Evolutionary conservation across 2,113 vertebrate species (phyloP).

Genomic region (Colistium nudipinnis): DNA sequence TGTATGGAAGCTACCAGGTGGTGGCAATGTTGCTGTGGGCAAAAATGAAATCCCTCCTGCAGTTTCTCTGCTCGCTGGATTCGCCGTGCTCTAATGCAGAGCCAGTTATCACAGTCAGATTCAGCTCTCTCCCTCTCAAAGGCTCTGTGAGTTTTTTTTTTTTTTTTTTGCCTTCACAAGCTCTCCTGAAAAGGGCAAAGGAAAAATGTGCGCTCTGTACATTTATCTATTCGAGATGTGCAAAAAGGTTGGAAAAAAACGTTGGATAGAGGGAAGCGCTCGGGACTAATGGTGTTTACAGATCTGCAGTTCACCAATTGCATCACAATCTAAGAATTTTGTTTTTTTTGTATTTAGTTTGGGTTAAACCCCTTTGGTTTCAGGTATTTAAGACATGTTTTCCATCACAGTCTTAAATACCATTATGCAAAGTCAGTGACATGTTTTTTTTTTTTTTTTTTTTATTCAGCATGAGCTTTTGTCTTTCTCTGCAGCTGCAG

Average conservation of each 20-base stretch:
- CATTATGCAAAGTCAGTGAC: background rate
- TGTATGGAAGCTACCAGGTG: constrained; percentile 67
- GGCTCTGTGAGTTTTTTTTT: too few relatives aligned
- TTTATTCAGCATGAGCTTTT: too few relatives aligned
- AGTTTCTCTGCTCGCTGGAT: constrained; percentile 6
- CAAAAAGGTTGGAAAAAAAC: background rate
- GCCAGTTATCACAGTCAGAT: constrained; percentile 8
- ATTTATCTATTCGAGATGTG: background rate
- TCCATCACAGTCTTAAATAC: background rate
- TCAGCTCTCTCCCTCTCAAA: constrained; percentile 1
- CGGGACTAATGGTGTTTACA: constrained; percentile 13
- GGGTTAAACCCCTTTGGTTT: too few relatives aligned
- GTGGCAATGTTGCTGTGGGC: constrained; percentile 80
- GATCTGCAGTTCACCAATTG: constrained; percentile 25
- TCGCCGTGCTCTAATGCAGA: constrained; percentile 25
- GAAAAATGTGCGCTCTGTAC: background rate
- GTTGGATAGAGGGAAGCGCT: too few relatives aligned
- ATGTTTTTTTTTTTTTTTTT: too few relatives aligned
- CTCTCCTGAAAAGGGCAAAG: background rate
- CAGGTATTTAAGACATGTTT: background rate
- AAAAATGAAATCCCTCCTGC: constrained; percentile 49
- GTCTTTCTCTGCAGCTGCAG: background rate
- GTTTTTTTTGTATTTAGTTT: constrained; percentile 4
- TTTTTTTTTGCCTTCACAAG: background rate
- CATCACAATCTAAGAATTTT: constrained; percentile 7